Evolutionary conservation across 2,113 vertebrate genomes (phyloP).

Genomic region (Leiothrix lutea): DNA sequence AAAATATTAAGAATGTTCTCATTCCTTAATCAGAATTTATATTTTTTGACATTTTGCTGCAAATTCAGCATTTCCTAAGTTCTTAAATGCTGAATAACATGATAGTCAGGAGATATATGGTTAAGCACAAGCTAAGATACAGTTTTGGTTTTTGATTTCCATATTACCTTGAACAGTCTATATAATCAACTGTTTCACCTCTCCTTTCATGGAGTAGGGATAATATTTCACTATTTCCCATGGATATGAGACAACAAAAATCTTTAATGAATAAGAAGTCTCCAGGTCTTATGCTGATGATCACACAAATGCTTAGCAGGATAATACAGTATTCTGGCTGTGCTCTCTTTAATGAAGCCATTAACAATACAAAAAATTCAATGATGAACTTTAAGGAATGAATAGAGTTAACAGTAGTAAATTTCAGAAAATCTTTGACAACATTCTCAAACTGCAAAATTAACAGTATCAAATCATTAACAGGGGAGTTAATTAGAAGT

Average conservation of each 20-base stretch:
- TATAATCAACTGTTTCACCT: not conserved
- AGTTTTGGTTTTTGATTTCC: not conserved
- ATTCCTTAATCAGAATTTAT: not conserved
- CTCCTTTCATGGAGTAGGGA: not conserved
- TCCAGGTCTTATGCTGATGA: not conserved
- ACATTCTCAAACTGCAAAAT: conserved; percentile 6
- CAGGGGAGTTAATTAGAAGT: not conserved
- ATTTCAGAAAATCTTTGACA: conserved; percentile 30
- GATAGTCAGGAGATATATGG: not conserved
- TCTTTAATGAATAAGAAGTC: not conserved
- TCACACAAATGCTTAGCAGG: not conserved
- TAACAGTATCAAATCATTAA: not conserved
- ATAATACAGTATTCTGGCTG: not conserved
- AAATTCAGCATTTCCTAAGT: not conserved
- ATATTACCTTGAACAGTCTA: not conserved
- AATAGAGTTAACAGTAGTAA: conserved; percentile 8
- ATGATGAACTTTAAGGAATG: conserved; percentile 2
- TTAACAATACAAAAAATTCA: conserved; percentile 31
- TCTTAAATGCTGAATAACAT: not conserved
- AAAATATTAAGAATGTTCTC: not conserved
- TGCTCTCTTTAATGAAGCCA: conserved; percentile 21
- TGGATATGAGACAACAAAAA: not conserved
- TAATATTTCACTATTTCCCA: not conserved
- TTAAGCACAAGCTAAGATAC: not conserved
- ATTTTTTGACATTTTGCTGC: not conserved